These are phyloP conservation scores for Xylophagus ater DNA, from an alignment of 2,888 invertebrate genomes.

Conservation along the genomic window DNA sequence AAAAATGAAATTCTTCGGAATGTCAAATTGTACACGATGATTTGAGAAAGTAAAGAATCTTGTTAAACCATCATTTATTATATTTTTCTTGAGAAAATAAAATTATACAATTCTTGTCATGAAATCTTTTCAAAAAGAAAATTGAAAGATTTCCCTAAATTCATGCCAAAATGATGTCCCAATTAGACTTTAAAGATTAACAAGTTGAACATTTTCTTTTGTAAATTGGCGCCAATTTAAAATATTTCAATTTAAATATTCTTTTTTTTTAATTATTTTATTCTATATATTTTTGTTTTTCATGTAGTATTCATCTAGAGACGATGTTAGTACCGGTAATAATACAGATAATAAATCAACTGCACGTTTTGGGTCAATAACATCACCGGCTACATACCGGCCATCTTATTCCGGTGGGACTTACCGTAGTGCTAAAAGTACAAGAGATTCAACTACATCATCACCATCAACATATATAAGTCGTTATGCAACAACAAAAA, in stretches of 20 bases:
- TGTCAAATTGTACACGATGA: too few relatives aligned
- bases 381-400: constrained; percentile 34
- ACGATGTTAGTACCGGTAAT: constrained; percentile 27
- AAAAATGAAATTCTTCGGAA: not conserved
- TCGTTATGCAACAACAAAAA: constrained; percentile 25
- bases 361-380: constrained; percentile 28
- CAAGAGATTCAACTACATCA: not conserved
- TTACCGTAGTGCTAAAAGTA: constrained; percentile 31
- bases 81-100: too few relatives aligned
- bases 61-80: too few relatives aligned
- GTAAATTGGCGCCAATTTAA: not conserved
- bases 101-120: not conserved
- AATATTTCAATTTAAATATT: not conserved
- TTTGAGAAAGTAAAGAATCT: too few relatives aligned
- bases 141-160: not conserved
- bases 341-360: constrained; percentile 13
- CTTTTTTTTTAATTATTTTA: not conserved
- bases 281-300: constrained; percentile 4
- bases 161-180: constrained; percentile 2
- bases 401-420: constrained; percentile 39
- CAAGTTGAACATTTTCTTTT: not conserved
- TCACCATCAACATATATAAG: constrained; percentile 28
- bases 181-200: too few relatives aligned
- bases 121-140: not conserved
- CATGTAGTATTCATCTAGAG: constrained; percentile 35